These are phyloP conservation scores for Haliclona indistincta DNA, from an alignment of 37 sponge, comb jelly and placozoan species.

Conservation along the genomic window DNA sequence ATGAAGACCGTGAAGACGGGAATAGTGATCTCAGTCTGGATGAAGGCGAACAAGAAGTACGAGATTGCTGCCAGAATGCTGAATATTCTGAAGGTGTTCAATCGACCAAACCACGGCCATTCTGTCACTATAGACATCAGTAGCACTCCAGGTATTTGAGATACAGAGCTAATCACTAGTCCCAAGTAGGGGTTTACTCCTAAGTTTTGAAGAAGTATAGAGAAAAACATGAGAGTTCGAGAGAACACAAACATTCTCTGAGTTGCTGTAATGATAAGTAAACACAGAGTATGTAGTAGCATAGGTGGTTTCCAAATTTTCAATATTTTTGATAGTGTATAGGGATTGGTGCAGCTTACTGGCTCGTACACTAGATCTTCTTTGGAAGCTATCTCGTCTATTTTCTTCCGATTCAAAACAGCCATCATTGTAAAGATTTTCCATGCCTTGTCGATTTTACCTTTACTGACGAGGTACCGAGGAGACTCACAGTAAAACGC, in stretches of 20 bases:
- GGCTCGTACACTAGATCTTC: neutral
- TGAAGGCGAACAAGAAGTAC: slow-evolving; percentile 38
- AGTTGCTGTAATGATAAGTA: slow-evolving; percentile 10
- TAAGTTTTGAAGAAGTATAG: slow-evolving; percentile 15
- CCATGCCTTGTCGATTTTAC: neutral
- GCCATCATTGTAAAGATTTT: neutral
- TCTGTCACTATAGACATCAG: slow-evolving; percentile 60
- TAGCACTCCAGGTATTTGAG: slow-evolving; percentile 56
- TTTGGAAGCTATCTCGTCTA: neutral
- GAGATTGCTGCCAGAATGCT: slow-evolving; percentile 10
- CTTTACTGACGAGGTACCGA: slow-evolving; percentile 23
- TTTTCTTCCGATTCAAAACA: neutral
- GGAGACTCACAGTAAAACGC: slow-evolving; percentile 38
- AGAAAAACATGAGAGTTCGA: slow-evolving; percentile 40
- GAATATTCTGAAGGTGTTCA: slow-evolving; percentile 52
- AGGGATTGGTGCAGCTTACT: too few relatives aligned
- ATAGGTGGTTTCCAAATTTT: slow-evolving; percentile 27
- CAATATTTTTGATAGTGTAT: neutral
- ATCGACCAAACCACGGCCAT: slow-evolving; percentile 55
- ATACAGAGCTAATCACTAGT: slow-evolving; percentile 16
- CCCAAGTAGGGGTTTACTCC: slow-evolving; percentile 46
- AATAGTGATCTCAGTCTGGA: slow-evolving; percentile 17
- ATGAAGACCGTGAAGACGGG: slow-evolving; percentile 41
- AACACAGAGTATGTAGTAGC: slow-evolving; percentile 21
- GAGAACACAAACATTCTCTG: slow-evolving; percentile 13